These are phyloP conservation scores for Hipparchia semele DNA, from an alignment of 2,888 invertebrate genomes.

Conservation along the genomic window DNA sequence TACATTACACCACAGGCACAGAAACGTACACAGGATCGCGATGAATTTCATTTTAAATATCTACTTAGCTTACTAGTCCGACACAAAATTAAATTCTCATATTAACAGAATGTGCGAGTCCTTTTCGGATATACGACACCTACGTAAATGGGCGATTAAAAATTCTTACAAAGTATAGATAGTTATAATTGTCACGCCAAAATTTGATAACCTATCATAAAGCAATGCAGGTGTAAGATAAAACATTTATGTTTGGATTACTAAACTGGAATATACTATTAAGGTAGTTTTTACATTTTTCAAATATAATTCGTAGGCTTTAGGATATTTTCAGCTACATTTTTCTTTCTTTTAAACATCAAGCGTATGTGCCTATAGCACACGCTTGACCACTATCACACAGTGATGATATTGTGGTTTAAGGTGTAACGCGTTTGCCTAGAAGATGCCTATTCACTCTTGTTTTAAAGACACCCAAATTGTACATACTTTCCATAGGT, in stretches of 20 bases:
- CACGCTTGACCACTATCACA: too few species aligned
- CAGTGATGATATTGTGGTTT: too few species aligned
- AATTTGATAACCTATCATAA: conserved; percentile 63
- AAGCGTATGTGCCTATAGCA: too few species aligned
- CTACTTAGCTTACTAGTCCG: neutral
- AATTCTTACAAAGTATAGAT: conserved; percentile 23
- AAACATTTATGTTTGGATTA: conserved; percentile 27
- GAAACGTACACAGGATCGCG: conserved; percentile 44
- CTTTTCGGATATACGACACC: neutral
- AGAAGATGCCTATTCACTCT: too few species aligned
- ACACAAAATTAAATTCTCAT: conserved; percentile 21
- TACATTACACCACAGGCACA: conserved; percentile 52
- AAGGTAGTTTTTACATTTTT: too few species aligned
- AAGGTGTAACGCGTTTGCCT: too few species aligned
- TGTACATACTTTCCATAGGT: too few species aligned
- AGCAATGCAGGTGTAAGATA: conserved; percentile 68
- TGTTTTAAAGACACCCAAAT: too few species aligned
- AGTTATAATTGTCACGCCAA: conserved; percentile 43
- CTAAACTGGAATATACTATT: conserved; percentile 16
- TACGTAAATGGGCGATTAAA: conserved; percentile 22
- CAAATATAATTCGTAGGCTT: too few species aligned
- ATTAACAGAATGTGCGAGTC: neutral
- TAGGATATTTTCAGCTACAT: too few species aligned
- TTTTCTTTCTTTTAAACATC: too few species aligned
- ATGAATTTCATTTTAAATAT: conserved; percentile 32